These are phyloP conservation scores for Glaucopsyche alexis DNA, from an alignment of 2,888 invertebrate genomes.

Conservation along the genomic window DNA sequence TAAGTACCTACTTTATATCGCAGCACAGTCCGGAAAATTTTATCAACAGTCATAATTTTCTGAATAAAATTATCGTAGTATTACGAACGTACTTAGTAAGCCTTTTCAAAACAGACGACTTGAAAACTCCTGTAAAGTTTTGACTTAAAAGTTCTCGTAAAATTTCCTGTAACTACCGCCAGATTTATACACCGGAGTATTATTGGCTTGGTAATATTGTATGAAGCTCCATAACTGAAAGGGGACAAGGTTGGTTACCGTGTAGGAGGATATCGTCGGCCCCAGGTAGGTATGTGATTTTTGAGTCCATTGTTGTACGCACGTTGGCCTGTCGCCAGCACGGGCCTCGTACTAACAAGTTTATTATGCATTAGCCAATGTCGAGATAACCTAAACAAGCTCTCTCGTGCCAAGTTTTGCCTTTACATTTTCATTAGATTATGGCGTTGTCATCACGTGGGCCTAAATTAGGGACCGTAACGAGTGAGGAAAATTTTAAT, in stretches of 20 bases:
- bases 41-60: background rate
- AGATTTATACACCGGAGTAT: background rate
- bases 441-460: constrained; percentile 46
- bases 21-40: background rate
- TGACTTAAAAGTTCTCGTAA: background rate
- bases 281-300: constrained; percentile 19
- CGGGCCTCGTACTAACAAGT: constrained; percentile 59
- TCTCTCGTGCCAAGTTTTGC: constrained; percentile 70
- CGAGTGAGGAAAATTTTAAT: constrained; percentile 28
- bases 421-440: constrained; percentile 72
- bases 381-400: constrained; percentile 69
- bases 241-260: constrained; percentile 2
- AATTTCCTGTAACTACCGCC: background rate
- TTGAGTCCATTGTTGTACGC: constrained; percentile 38
- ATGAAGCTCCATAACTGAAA: background rate
- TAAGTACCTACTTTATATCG: too few species aligned
- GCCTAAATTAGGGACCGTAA: constrained; percentile 43
- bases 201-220: background rate
- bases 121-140: background rate
- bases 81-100: background rate
- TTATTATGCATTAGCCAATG: constrained; percentile 72
- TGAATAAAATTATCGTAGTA: background rate
- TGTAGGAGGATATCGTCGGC: background rate
- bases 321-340: constrained; percentile 59
- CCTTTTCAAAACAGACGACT: background rate